Conservation (phyloP, 2,113 vertebrate genomes). For the Podiceps cristatus region DNA sequence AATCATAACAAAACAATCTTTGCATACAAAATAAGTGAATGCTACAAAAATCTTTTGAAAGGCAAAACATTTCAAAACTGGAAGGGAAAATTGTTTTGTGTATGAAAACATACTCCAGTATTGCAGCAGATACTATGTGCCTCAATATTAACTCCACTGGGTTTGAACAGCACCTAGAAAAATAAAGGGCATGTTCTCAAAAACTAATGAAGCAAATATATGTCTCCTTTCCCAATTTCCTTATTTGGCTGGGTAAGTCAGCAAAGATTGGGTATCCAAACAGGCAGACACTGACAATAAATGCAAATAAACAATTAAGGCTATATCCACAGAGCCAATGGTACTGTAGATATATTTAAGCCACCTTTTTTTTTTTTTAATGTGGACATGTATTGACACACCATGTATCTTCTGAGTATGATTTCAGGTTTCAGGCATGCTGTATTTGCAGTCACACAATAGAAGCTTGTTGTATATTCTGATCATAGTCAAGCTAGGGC, state of each 20-base stretch:
- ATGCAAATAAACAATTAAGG: background rate
- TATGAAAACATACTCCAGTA: background rate
- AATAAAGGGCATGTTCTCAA: background rate
- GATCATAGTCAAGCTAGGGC: background rate
- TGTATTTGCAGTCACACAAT: background rate
- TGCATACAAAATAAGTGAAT: background rate
- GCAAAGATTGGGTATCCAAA: background rate
- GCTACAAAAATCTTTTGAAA: background rate
- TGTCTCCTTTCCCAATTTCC: background rate
- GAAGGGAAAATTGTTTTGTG: background rate
- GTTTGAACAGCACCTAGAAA: background rate
- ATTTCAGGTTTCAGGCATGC: background rate
- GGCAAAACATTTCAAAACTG: background rate
- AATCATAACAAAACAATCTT: background rate
- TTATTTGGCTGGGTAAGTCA: background rate
- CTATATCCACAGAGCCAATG: no score
- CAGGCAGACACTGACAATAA: background rate
- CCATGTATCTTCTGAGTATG: background rate
- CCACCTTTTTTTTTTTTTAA: background rate
- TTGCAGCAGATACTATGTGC: background rate
- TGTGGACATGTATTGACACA: rapidly evolving
- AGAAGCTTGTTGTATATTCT: background rate
- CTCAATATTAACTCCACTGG: background rate
- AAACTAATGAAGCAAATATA: rapidly evolving
- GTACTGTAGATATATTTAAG: background rate